Percentiles rank a stretch among this genome's conserved stretches.
Conservation (phyloP, 2,888 invertebrate species). For the Thecophora atra region DNA sequence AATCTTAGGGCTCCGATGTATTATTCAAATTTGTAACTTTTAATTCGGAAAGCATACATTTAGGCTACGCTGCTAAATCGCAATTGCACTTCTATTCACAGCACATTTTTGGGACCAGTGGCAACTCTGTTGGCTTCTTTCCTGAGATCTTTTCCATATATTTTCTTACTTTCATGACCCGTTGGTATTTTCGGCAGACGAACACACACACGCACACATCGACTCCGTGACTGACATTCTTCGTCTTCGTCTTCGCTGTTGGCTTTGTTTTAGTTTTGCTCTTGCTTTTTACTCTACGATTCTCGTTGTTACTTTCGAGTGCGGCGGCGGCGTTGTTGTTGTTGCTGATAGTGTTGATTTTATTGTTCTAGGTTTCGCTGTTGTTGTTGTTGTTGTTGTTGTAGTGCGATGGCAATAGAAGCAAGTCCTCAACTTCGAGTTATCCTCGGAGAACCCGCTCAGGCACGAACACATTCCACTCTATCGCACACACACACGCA, state of each 20-base stretch:
- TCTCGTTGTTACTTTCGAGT: background rate
- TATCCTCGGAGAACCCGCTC: background rate
- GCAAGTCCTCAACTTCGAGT: conserved; percentile 2
- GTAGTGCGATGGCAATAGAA: conserved; percentile 26
- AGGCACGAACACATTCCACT: background rate
- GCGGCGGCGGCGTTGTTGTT: too few species aligned
- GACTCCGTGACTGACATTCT: background rate
- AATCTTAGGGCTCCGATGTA: too few species aligned
- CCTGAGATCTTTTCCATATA: background rate
- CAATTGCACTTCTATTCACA: too few species aligned
- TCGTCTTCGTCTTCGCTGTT: conserved; percentile 11
- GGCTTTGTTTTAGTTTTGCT: background rate
- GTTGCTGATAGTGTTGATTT: background rate
- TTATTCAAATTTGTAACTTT: too few species aligned
- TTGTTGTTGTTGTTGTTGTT: conserved; percentile 26
- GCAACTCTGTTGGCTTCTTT: background rate
- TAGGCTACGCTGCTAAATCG: too few species aligned
- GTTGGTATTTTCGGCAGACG: background rate
- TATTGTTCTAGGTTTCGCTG: conserved; percentile 18
- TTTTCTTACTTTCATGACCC: background rate
- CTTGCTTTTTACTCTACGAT: background rate
- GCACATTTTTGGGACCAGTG: background rate
- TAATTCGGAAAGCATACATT: too few species aligned
- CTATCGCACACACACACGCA: conserved; percentile 25
- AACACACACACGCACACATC: too few species aligned